Percentiles rank a stretch among this genome's conserved stretches.
Evolutionary conservation across 1,140 invertebrate genomes (phyloP).

Genomic region (Goniozus legneri): DNA sequence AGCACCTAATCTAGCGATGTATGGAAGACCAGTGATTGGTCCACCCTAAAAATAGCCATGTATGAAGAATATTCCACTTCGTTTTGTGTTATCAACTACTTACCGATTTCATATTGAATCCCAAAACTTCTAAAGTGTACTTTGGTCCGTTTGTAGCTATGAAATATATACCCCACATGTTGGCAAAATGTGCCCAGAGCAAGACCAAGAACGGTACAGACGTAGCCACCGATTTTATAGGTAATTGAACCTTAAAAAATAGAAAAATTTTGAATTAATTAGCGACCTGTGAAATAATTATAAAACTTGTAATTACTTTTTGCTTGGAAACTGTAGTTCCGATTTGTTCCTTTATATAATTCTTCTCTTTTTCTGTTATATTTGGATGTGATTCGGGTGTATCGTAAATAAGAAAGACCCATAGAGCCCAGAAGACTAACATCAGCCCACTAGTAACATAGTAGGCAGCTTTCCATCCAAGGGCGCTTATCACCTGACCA

Average conservation of each 20-base stretch:
- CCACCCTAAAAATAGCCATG: conserved; percentile 54
- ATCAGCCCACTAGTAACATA: conserved; percentile 67
- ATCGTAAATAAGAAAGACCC: conserved; percentile 66
- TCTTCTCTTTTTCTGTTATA: conserved; percentile 72
- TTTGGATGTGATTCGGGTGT: conserved; percentile 70
- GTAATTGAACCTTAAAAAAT: conserved; percentile 33
- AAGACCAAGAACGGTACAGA: conserved; percentile 69
- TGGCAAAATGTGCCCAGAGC: conserved; percentile 68
- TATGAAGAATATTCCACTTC: background rate
- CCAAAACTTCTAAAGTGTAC: conserved; percentile 80
- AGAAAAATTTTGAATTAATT: conserved; percentile 7
- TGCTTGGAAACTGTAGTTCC: conserved; percentile 56
- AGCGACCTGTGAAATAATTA: conserved; percentile 6
- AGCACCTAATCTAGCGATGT: conserved; percentile 62
- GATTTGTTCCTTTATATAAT: conserved; percentile 67
- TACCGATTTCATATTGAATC: conserved; percentile 75
- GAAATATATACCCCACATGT: conserved; percentile 76
- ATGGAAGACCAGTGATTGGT: conserved; percentile 67
- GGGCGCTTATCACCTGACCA: conserved; percentile 60
- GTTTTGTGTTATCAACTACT: conserved; percentile 14
- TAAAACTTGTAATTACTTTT: too few species aligned
- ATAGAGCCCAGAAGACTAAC: conserved; percentile 60
- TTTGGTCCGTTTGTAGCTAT: conserved; percentile 85
- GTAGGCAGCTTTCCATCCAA: conserved; percentile 72
- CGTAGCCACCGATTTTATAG: conserved; percentile 52